Evolutionary conservation across 2,113 vertebrate species (phyloP), one percentile per base, ranked within the genome.

Genomic region (Thamnaconus septentrionalis): DNA sequence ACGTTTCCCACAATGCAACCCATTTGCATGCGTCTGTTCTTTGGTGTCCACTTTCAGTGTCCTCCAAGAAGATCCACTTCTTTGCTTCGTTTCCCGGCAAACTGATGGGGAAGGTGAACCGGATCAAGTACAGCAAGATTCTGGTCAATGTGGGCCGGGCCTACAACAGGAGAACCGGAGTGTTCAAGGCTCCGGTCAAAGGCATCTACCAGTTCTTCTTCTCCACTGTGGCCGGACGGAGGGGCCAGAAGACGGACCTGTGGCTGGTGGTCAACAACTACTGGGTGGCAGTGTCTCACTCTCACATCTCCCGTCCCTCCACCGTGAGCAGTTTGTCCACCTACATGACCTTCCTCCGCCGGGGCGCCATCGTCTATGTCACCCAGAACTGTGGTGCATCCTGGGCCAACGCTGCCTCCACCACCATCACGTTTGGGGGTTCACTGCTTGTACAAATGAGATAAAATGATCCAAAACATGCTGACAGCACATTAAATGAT

Each of bases 131-230:
- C 78, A 81, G 41, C 1, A 78, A 68, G 47, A 73, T 87, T 8
- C 65, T 61, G 41, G 82, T 83, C 41, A 85, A 87, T 42, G 60
- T 75, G 43, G 82, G 82, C 41, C 3, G 10, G 8, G 78, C 61
- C 53, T 82, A 71, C 52, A 59, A 59, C 70, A 52, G 11, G 3
- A 57, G 11, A 12, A 77, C 80, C 0, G 79, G 77, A 0, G 58
- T 71, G 41, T 84, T 84, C 64, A 75, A 5, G 10, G 77, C 75
- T 12, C 85, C 85, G 2, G 72, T 84, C 6, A 62, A 66, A 1
- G 79, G 81, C 0, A 44, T 86, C 51, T 71, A 82, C 59, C 81
- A 84, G 73, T 84, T 78, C 69, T 80, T 80, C 67, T 84, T 80
- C 59, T 84, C 85, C 64, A 54, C 69, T 1, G 50, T 54, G 3